Conservation (phyloP, 2,113 vertebrate species). For the Lampris incognitus region DNA sequence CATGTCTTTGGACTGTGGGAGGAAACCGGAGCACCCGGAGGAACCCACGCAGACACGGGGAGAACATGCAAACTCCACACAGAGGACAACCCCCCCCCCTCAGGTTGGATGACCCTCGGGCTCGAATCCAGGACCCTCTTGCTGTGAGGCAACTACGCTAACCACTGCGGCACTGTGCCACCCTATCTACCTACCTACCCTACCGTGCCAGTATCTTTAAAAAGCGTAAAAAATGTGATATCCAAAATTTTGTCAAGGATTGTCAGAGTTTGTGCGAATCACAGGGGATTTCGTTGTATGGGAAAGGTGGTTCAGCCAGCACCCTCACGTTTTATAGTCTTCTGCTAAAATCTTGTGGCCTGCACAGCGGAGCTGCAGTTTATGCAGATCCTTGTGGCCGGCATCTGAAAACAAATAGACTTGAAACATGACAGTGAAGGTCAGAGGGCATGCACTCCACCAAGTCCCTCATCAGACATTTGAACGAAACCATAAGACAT, state of each 20-base stretch:
- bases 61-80: too few relatives aligned
- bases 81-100: too few relatives aligned
- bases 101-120: too few relatives aligned
- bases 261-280: constrained; percentile 3
- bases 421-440: constrained; percentile 64
- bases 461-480: constrained; percentile 72
- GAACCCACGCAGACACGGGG: too few relatives aligned
- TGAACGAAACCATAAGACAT: constrained; percentile 74
- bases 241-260: not conserved
- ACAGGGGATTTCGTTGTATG: constrained; percentile 19
- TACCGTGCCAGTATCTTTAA: too few relatives aligned
- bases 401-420: constrained; percentile 39
- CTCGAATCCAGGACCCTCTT: too few relatives aligned
- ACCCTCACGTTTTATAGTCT: not conserved
- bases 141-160: too few relatives aligned
- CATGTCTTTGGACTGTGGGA: too few relatives aligned
- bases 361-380: not conserved
- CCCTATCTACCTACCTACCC: too few relatives aligned
- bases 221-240: too few relatives aligned
- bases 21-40: too few relatives aligned
- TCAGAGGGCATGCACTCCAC: constrained; percentile 58
- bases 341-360: not conserved
- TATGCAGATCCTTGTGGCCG: constrained; percentile 32
- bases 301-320: constrained; percentile 13
- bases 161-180: too few relatives aligned